These are phyloP conservation scores for Pegea sp. DNA, from an alignment of 23 tunicate genomes.

Conservation along the genomic window DNA sequence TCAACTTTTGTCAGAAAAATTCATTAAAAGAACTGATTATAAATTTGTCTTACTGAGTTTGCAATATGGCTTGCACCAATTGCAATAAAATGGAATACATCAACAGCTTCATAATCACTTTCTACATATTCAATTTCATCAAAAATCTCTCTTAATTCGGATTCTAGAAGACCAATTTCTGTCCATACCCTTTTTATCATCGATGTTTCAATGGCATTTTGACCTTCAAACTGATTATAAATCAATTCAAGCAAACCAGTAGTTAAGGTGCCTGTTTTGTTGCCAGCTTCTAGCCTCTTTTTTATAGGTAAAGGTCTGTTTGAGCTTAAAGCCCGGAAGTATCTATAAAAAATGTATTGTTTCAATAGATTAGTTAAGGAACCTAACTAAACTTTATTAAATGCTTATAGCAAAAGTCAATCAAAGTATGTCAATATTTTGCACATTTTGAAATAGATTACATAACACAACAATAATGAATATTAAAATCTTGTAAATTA, in stretches of 20 bases:
- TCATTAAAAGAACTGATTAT: too few relatives aligned
- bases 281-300: slow-evolving; percentile 66
- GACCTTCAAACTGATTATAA: slow-evolving; percentile 40
- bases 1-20: too few relatives aligned
- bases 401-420: too few relatives aligned
- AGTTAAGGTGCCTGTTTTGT: slow-evolving; percentile 41
- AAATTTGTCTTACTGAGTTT: too few relatives aligned
- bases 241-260: slow-evolving; percentile 82
- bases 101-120: not conserved
- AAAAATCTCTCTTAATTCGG: slow-evolving; percentile 2
- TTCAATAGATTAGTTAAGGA: too few relatives aligned
- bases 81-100: not conserved
- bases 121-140: not conserved
- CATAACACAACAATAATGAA: too few relatives aligned
- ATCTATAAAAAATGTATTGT: too few relatives aligned
- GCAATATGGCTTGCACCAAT: too few relatives aligned
- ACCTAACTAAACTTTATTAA: too few relatives aligned
- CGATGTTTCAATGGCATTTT: slow-evolving; percentile 6
- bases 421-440: too few relatives aligned
- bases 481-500: too few relatives aligned
- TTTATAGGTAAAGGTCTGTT: slow-evolving; percentile 87
- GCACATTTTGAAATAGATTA: too few relatives aligned
- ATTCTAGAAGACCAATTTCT: slow-evolving; percentile 72
- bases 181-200: slow-evolving; percentile 41
- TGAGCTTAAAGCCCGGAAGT: slow-evolving; percentile 52